Percentiles rank a stretch among this genome's conserved stretches.
These are phyloP conservation scores for Archilochus colubris DNA, from an alignment of 2,113 vertebrate genomes.

Conservation along the genomic window DNA sequence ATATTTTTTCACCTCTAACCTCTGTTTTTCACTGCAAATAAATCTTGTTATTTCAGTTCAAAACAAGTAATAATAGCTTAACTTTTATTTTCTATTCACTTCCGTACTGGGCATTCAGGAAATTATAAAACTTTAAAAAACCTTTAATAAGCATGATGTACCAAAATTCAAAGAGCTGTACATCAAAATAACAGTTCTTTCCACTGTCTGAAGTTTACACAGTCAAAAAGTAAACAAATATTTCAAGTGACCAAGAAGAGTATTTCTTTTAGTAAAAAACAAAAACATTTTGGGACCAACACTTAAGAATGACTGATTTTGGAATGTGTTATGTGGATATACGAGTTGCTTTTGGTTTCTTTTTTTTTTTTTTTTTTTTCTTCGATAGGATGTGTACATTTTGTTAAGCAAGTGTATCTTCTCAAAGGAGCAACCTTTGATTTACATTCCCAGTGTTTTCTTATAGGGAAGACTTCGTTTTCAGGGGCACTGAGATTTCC, in stretches of 20 bases:
- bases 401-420: background rate
- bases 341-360: background rate
- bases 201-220: background rate
- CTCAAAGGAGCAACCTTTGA: background rate
- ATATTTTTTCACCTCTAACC: background rate
- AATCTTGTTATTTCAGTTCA: background rate
- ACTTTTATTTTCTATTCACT: background rate
- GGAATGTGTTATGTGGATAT: background rate
- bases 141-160: background rate
- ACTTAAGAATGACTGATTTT: background rate
- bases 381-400: background rate
- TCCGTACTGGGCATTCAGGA: background rate
- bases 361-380: background rate
- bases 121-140: background rate
- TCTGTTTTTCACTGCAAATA: background rate
- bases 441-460: background rate
- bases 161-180: background rate
- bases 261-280: background rate
- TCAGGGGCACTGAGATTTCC: background rate
- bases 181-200: background rate
- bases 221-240: background rate
- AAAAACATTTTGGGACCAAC: background rate
- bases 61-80: background rate
- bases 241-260: background rate
- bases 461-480: background rate